A percentile compares a stretch with the other conserved stretches of the same genome.
Evolutionary conservation across 2,113 vertebrate genomes (phyloP).

Genomic region (Ammodytes dubius): DNA sequence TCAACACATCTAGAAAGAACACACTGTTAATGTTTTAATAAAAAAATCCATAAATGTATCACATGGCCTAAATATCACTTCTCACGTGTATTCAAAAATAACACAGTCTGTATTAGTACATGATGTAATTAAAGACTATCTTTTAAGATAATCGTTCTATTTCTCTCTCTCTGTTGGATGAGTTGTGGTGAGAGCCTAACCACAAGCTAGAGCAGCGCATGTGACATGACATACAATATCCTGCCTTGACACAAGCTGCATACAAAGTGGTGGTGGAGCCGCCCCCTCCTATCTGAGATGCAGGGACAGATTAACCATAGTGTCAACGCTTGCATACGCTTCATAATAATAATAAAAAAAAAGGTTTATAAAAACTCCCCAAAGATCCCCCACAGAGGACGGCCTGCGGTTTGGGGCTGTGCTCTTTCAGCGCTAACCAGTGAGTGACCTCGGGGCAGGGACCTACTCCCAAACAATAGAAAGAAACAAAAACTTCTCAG

Average conservation of each 20-base stretch:
- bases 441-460: conserved; percentile 35
- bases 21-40: neutral
- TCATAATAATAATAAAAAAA: conserved; percentile 12
- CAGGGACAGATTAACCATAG: conserved; percentile 52
- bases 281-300: conserved; percentile 53
- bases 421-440: conserved; percentile 53
- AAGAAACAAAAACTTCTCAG: conserved; percentile 23
- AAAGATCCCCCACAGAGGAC: conserved; percentile 61
- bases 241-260: conserved; percentile 57
- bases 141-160: conserved; percentile 33
- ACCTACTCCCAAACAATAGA: conserved; percentile 33
- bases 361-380: conserved; percentile 61
- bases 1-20: neutral
- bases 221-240: conserved; percentile 68
- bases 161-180: conserved; percentile 19
- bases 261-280: conserved; percentile 22
- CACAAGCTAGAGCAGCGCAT: conserved; percentile 39
- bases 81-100: neutral
- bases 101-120: neutral
- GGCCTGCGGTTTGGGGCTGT: conserved; percentile 35
- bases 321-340: conserved; percentile 41
- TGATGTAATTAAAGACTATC: conserved; percentile 9
- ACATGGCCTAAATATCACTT: neutral
- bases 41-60: neutral
- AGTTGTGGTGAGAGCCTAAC: conserved; percentile 50